Evolutionary conservation across 2,113 vertebrate species (phyloP), one percentile per base, ranked within the genome.

Genomic region (Hippocampus guttulatus): DNA sequence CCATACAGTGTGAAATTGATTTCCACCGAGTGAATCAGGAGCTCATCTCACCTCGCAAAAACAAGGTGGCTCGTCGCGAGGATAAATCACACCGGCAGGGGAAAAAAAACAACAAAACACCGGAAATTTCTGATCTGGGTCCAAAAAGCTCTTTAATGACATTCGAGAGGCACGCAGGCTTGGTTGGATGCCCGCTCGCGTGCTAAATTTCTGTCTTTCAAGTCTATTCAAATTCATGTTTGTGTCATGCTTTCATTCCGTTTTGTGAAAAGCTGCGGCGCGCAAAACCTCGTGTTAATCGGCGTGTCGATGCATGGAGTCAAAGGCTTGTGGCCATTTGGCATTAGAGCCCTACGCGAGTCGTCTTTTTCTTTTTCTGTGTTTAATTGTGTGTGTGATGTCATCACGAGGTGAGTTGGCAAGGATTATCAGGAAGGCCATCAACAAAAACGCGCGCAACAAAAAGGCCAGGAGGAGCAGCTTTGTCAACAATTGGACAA

Each of bases 1-100:
- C 91, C 91, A 88, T 84, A 81, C 74, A 43, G 87, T 89, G 86
- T 89, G 86, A 89, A 92, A 92, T 92, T 90, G 91, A 93, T 92
- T 55, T 92, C 88, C 88, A 89, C 84, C 87, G 90, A 91, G 88
- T 87, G 92, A 91, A 91, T 92, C 88, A 79, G 68, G 86, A 90
- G 90, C 86, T 92, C 87, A 91, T 92, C 90, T 87, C 6, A 81
- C 84, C 70, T 66, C 10, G 66, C 69, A 68, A 71, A 84, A 89
- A 90, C 84, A 90, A 87, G 77, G 74, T 23, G 75, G 78, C 79
- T 84, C 52, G 75, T 80, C 78, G 71, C 58, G 55, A 27, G 25
- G 77, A 79, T 85, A 61, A 80, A 85, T 80, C 77, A 78, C 33
- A 58, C 5, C 64, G 77, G 76, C 63, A 3, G 70, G 77, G 66